Conservation (phyloP, 2,888 invertebrate species). For the Epiblema foenella region DNA sequence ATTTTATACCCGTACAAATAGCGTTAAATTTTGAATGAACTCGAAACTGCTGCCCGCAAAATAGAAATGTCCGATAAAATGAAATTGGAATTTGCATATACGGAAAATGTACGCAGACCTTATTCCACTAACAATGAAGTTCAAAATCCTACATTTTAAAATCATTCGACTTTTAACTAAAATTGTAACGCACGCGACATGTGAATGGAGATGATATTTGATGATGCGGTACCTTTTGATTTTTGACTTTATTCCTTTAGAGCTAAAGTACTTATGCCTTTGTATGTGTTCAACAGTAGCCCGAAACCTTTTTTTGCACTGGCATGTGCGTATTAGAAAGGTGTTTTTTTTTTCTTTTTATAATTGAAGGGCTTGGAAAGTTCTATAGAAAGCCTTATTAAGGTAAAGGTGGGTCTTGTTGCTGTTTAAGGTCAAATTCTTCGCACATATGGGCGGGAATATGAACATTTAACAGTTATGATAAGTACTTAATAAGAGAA, state of each 20-base stretch:
- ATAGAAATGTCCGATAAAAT: neutral
- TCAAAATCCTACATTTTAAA: neutral
- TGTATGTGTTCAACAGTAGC: slow-evolving; percentile 12
- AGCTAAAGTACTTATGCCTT: neutral
- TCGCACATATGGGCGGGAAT: slow-evolving; percentile 14
- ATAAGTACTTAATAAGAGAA: neutral
- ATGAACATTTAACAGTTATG: slow-evolving; percentile 23
- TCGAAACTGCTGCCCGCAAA: too few species aligned
- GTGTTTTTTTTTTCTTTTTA: slow-evolving; percentile 45
- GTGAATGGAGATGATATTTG: slow-evolving; percentile 22
- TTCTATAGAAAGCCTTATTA: slow-evolving; percentile 44
- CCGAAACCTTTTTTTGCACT: slow-evolving; percentile 39
- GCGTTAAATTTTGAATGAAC: too few species aligned
- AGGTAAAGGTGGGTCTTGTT: slow-evolving; percentile 43
- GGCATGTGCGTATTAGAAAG: slow-evolving; percentile 47
- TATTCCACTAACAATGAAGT: neutral
- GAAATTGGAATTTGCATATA: neutral
- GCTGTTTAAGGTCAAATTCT: slow-evolving; percentile 32
- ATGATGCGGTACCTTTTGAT: neutral
- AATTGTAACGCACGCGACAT: slow-evolving; percentile 17
- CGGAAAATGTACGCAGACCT: neutral
- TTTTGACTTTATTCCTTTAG: neutral
- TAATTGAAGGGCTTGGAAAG: slow-evolving; percentile 49
- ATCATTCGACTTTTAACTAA: neutral
- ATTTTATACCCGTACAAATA: too few species aligned